A percentile compares a stretch with the other conserved stretches of the same genome.
Conservation (phyloP, 92 coral and sea anemone genomes). For the Porites lobata region DNA sequence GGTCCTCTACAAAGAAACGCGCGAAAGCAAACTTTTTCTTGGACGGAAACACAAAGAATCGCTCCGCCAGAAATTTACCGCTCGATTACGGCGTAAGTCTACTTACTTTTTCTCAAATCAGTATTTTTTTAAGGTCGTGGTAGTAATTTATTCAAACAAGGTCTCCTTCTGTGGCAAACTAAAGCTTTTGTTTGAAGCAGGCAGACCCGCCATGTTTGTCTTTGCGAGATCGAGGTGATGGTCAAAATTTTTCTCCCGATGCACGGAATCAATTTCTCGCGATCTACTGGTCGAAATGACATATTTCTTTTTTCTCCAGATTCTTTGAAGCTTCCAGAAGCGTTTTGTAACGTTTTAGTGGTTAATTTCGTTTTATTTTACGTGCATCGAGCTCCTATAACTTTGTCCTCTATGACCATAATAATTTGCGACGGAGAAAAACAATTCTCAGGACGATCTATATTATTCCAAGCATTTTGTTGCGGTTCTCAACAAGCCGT, state of each 20-base stretch:
- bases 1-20: conserved; percentile 30
- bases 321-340: background rate
- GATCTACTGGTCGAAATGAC: background rate
- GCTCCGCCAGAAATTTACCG: background rate
- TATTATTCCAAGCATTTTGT: conserved; percentile 46
- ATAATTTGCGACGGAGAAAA: conserved; percentile 30
- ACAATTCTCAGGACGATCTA: conserved; percentile 44
- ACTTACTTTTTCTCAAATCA: conserved; percentile 2
- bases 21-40: background rate
- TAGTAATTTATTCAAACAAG: conserved; percentile 36
- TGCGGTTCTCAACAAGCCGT: conserved; percentile 52
- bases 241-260: conserved; percentile 24
- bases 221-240: conserved; percentile 42
- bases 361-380: conserved; percentile 12
- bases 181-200: conserved; percentile 41
- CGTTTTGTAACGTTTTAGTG: conserved; percentile 12
- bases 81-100: background rate
- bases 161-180: conserved; percentile 10
- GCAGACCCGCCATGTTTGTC: conserved; percentile 73
- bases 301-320: conserved; percentile 15
- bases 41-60: conserved; percentile 11
- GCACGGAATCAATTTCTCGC: conserved; percentile 68
- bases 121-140: conserved; percentile 15
- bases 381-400: conserved; percentile 19
- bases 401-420: conserved; percentile 26